A percentile compares a stretch with the other conserved stretches of the same genome.
Evolutionary conservation across 1,140 invertebrate genomes (phyloP).

Genomic region (Dreissena polymorpha): DNA sequence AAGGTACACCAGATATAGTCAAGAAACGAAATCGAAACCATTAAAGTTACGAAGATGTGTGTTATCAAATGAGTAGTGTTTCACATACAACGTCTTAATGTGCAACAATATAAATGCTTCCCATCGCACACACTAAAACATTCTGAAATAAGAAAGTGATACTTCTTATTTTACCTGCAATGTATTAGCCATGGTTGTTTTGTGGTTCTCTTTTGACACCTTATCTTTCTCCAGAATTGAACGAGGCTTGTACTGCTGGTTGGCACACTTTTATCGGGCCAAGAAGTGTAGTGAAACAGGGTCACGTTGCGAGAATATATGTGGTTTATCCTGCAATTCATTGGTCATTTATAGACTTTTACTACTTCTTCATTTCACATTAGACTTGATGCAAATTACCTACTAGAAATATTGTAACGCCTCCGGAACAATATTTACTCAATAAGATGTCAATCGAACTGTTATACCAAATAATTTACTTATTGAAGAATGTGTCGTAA

Average conservation of each 20-base stretch:
- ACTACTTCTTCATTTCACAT: neutral
- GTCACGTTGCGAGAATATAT: constrained; percentile 71
- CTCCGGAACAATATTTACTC: neutral
- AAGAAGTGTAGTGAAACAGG: constrained; percentile 83
- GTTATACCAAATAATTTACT: too few relatives aligned
- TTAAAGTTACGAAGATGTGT: too few relatives aligned
- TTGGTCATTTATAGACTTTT: neutral
- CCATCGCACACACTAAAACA: too few relatives aligned
- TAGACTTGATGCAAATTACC: neutral
- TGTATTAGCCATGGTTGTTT: constrained; percentile 60
- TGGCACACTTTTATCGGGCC: constrained; percentile 85
- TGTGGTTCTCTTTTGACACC: constrained; percentile 14
- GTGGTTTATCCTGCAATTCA: constrained; percentile 8
- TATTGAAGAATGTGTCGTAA: too few relatives aligned
- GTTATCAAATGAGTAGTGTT: too few relatives aligned
- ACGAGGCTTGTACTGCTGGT: constrained; percentile 82
- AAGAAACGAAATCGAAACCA: too few relatives aligned
- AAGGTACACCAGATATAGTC: too few relatives aligned
- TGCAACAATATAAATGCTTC: too few relatives aligned
- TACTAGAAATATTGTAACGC: neutral
- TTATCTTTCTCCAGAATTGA: constrained; percentile 81
- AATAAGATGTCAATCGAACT: too few relatives aligned
- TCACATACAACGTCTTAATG: too few relatives aligned
- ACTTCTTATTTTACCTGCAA: constrained; percentile 57
- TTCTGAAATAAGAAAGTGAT: neutral